These are phyloP conservation scores for Alcedo quadribrachys DNA, from an alignment of 2,797 vertebrate genomes.

Conservation along the genomic window DNA sequence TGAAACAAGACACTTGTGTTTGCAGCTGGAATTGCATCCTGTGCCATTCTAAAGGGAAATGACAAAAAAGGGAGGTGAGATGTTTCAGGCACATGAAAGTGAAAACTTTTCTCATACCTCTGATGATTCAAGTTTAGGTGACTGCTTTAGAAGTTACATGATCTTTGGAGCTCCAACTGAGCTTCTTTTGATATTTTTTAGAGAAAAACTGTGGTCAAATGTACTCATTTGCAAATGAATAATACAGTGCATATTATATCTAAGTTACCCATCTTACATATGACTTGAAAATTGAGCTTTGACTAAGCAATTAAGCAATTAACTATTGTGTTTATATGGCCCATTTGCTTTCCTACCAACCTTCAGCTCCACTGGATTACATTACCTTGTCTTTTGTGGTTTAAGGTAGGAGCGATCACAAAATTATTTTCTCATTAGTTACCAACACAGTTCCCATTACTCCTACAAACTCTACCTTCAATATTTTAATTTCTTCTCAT, in stretches of 20 bases:
- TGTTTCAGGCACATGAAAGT: background rate
- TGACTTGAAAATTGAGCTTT: background rate
- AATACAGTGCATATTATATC: background rate
- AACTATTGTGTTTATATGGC: background rate
- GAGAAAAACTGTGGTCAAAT: background rate
- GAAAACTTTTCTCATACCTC: background rate
- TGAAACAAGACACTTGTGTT: background rate
- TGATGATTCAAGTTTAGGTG: background rate
- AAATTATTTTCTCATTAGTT: background rate
- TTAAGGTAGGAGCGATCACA: background rate
- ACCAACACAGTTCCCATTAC: background rate
- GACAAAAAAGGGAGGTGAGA: background rate
- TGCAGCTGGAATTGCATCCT: background rate
- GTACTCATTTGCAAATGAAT: background rate
- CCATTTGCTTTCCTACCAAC: background rate
- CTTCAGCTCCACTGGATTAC: background rate
- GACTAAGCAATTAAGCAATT: background rate
- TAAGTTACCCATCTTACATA: background rate
- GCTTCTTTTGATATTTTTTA: background rate
- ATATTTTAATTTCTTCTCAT: background rate
- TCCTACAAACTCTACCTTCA: background rate
- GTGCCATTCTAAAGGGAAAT: background rate
- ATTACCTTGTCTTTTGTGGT: background rate
- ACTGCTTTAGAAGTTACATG: background rate
- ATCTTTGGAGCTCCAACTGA: background rate